Evolutionary conservation across 2,113 vertebrate genomes (phyloP), one percentile per base, ranked within the genome.

Genomic region (Macrotis lagotis): DNA sequence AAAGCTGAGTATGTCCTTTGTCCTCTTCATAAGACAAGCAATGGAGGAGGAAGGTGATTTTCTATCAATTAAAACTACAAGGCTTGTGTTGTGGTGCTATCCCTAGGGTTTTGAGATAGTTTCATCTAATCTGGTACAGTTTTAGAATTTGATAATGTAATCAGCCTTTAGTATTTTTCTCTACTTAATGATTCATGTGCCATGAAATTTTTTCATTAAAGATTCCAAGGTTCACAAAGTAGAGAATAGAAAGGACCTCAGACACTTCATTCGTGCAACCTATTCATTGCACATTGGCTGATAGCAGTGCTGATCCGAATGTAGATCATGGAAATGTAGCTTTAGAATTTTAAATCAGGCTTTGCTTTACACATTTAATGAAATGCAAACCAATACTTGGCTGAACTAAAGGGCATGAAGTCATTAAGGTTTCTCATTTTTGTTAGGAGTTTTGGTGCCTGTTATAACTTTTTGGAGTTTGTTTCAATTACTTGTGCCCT

Each of bases 181-280:
- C 94, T 91, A 92, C n/a, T 53, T 49, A 94, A 94, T 96, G 94
- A 96, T 97, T 98, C 95, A 90, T 88, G 48, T 96, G 92, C 94
- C 51, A 92, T 97, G 97, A 98, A 95, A 92, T 97, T 98, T 97
- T 98, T 98, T 98, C 96, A 97, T 98, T 98, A 98, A 98, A 88
- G 90, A 55, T 93, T 97, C 91, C 53, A 94, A 96, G 92, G 93
- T 96, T 98, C 97, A 97, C 96, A 92, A 97, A 96, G 94, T 97
- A 95, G 93, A 95, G 95, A 94, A 91, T 96, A 91, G 94, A 94
- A 97, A 96, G 90, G 96, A 94, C 94, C 97, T 91, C 92, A 92
- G 96, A 91, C 92, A 94, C 96, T 96, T 98, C 95, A 96, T 97
- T 93, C 94, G 92, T 97, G 97, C 96, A 97, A 94, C 97, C 96